Evolutionary conservation across 2,797 vertebrate genomes (phyloP).

Genomic region (Manis crassicaudata): DNA sequence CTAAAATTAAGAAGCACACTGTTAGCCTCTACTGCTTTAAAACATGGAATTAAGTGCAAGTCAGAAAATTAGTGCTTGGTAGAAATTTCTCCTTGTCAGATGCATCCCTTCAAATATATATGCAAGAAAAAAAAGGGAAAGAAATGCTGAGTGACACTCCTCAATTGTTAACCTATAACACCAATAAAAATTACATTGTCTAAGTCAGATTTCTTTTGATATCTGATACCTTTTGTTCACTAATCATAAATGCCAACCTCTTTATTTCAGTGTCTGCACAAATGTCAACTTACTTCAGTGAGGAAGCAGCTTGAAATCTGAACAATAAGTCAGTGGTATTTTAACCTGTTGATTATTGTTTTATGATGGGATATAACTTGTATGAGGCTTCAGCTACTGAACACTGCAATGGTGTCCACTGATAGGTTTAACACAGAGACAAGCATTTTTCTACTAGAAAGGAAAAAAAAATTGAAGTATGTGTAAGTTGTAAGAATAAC

Average conservation of each 20-base stretch:
- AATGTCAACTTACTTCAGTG: background rate
- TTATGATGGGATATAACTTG: background rate
- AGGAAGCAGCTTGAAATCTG: conserved; percentile 36
- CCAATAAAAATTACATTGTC: background rate
- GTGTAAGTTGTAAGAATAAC: background rate
- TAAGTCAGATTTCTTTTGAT: conserved; percentile 21
- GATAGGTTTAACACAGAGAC: background rate
- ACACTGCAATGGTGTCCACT: background rate
- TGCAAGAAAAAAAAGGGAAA: background rate
- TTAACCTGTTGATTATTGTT: conserved; percentile 30
- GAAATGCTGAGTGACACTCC: background rate
- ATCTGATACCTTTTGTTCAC: conserved; percentile 42
- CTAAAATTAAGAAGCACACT: background rate
- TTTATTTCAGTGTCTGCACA: conserved; percentile 50
- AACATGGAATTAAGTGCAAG: background rate
- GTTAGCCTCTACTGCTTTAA: background rate
- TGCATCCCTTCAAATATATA: background rate
- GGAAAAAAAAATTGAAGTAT: background rate
- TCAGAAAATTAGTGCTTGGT: conserved; percentile 17
- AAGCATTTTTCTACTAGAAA: background rate
- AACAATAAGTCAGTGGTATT: background rate
- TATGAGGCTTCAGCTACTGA: background rate
- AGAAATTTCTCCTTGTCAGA: conserved; percentile 19
- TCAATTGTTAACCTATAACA: conserved; percentile 30
- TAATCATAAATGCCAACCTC: conserved; percentile 41